Conservation (phyloP, 2,113 vertebrate genomes). For the Semicossyphus pulcher region DNA sequence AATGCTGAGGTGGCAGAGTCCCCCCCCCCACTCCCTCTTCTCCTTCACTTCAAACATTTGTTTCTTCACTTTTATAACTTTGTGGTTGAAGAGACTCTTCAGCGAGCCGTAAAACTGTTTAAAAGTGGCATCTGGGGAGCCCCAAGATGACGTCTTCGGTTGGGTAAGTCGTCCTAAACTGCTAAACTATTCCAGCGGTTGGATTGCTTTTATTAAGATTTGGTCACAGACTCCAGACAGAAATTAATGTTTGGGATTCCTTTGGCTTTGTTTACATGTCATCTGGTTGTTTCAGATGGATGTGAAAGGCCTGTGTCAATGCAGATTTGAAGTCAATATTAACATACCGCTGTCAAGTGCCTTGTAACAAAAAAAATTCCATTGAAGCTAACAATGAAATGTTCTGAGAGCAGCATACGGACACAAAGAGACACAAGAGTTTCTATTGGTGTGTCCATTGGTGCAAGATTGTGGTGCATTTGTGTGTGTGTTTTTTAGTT, state of each 20-base stretch:
- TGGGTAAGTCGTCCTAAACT: constrained; percentile 42
- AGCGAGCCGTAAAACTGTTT: constrained; percentile 41
- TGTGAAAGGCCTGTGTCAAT: constrained; percentile 44
- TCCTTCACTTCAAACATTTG: constrained; percentile 41
- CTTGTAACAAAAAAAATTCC: constrained; percentile 70
- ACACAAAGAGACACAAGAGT: constrained; percentile 72
- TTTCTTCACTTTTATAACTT: constrained; percentile 35
- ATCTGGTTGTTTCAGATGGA: constrained; percentile 67
- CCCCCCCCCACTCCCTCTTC: constrained; percentile 4
- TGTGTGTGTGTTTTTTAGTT: constrained; percentile 68
- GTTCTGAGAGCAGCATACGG: constrained; percentile 74
- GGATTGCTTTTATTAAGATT: constrained; percentile 48
- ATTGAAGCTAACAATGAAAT: constrained; percentile 82
- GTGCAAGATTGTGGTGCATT: background rate
- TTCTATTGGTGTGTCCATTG: constrained; percentile 46
- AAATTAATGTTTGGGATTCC: constrained; percentile 58
- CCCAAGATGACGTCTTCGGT: constrained; percentile 40
- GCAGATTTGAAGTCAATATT: constrained; percentile 61
- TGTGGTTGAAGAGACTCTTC: constrained; percentile 32
- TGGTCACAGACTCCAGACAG: constrained; percentile 45
- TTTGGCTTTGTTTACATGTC: constrained; percentile 60
- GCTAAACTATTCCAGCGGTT: constrained; percentile 50
- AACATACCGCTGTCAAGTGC: constrained; percentile 67
- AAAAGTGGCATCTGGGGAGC: constrained; percentile 52
- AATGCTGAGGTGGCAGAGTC: constrained; percentile 65